A percentile compares a stretch with the other conserved stretches of the same genome.
phyloP scores from a whole-genome alignment of 2,113 vertebrate species.

The Pelodiscus sinensis region DNA sequence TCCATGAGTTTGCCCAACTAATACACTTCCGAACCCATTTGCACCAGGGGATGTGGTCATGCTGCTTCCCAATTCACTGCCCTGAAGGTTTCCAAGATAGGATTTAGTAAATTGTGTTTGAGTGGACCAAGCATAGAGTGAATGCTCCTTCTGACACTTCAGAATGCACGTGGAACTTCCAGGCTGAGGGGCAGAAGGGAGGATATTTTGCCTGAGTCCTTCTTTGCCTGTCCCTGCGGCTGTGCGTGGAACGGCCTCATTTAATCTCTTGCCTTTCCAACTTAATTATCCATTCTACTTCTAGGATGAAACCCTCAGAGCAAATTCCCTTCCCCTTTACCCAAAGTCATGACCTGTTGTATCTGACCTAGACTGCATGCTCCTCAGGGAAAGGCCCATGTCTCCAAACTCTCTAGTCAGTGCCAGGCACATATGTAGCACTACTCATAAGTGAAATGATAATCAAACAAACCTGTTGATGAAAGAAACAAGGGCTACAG shows the following conservation, averaged over 20 bases:
- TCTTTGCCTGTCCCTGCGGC: not conserved
- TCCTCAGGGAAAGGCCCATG: not conserved
- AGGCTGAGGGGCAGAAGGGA: not conserved
- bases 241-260: not conserved
- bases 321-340: not conserved
- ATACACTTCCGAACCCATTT: not conserved
- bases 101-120: not conserved
- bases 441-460: constrained; percentile 37
- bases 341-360: not conserved
- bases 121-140: not conserved
- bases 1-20: not conserved
- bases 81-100: not conserved
- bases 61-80: not conserved
- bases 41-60: not conserved
- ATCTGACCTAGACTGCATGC: not conserved
- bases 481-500: not conserved
- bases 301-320: not conserved
- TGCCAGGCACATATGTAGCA: not conserved
- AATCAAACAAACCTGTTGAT: constrained; percentile 46
- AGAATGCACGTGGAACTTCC: not conserved
- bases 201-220: not conserved
- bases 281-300: constrained; percentile 30
- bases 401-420: not conserved
- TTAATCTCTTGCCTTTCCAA: constrained; percentile 7
- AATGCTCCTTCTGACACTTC: not conserved